Evolutionary conservation across 1,140 invertebrate genomes (phyloP), one percentile per base, ranked within the genome.

Genomic region (Aphelinus atriplicis): DNA sequence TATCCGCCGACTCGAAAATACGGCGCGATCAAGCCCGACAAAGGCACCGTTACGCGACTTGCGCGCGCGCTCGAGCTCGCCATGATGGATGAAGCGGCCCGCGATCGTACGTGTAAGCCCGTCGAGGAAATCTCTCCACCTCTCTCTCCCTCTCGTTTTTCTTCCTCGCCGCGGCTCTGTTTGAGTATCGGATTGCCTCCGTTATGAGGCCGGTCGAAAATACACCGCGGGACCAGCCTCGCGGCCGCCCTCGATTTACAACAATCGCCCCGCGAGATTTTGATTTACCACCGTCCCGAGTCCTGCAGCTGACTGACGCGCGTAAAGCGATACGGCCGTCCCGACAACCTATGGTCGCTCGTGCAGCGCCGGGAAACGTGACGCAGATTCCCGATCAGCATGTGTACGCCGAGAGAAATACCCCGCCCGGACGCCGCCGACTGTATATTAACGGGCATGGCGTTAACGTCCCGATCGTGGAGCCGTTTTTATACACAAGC

Each of bases 331-430:
- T 65, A 53, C 26, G 26, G 26, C 26, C 26, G 26, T 26, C 26
- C 26, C 26, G 26, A 26, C 26, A 26, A 26, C 26, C 26, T 26
- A 26, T 43, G 1, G 42, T 1, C 26, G 7, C 47, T 50, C 62
- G 45, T 64, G 26, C 63, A 42, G 47, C 63, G n/a, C 9, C 26
- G 26, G 26, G 26, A 51, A 50, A 51, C 63, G 63, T 65, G 63
- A 65, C 63, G 10, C 47, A 65, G 63, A 65, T 65, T 53, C 42
- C 63, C 50, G 63, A 65, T 65, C 51, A 65, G 48, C 50, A 53
- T 48, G 48, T 3, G 48, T 26, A 47, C n/a, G 26, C 58, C 7
- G 42, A 7, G 10, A 42, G 10, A 60, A 26, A 43, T 46, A 9
- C 3, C 2, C 9, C 3, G 10, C 26, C n/a, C 48, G n/a, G 50